A percentile compares a stretch with the other conserved stretches of the same genome.
These are phyloP conservation scores for Lichenostomus cassidix DNA, from an alignment of 2,113 vertebrate species.

Conservation along the genomic window DNA sequence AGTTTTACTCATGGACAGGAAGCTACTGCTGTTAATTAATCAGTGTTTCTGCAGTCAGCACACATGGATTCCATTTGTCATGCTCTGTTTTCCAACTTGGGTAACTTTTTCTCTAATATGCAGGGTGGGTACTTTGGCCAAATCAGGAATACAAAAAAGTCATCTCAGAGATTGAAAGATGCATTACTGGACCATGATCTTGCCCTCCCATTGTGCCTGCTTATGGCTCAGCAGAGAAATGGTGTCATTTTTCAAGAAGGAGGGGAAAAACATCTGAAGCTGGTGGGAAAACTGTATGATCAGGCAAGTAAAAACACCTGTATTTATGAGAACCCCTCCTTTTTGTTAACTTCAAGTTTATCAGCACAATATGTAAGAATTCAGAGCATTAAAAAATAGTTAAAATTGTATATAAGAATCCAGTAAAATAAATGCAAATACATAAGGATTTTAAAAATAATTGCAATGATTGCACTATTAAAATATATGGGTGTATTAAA, in stretches of 20 bases:
- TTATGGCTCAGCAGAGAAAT: conserved; percentile 97
- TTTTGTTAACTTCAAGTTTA: background rate
- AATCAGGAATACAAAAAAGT: conserved; percentile 98
- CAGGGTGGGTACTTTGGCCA: conserved; percentile 98
- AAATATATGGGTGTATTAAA: background rate
- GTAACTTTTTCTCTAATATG: background rate
- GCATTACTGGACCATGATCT: conserved; percentile 91
- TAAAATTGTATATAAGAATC: background rate
- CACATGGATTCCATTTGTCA: background rate
- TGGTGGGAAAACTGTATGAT: conserved; percentile 97
- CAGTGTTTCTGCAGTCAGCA: background rate
- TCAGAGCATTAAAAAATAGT: background rate
- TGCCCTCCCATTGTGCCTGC: conserved; percentile 92
- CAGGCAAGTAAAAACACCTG: conserved; percentile 78
- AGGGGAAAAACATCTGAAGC: conserved; percentile 96
- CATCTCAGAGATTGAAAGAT: conserved; percentile 95
- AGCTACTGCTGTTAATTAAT: background rate
- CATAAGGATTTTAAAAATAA: background rate
- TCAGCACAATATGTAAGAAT: background rate
- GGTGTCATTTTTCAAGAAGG: conserved; percentile 96
- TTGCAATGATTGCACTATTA: background rate
- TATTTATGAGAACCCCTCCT: background rate
- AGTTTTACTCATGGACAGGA: background rate
- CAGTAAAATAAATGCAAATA: background rate
- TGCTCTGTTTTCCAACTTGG: background rate